A percentile compares a stretch with the other conserved stretches of the same genome.
Evolutionary conservation across 2,888 invertebrate species (phyloP).

Genomic region (Alcis repandata): DNA sequence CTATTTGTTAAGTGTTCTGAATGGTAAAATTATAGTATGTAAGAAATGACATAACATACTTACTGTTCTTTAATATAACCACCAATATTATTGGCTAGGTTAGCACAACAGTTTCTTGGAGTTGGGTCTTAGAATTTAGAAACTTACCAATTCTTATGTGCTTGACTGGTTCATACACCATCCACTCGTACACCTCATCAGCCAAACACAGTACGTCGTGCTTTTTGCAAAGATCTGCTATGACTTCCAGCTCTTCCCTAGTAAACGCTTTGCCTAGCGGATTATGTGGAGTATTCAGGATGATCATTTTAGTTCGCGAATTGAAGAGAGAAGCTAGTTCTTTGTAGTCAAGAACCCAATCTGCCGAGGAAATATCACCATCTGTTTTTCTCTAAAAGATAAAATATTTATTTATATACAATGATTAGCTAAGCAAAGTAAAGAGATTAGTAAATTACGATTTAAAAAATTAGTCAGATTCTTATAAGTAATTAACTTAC

Average conservation of each 20-base stretch:
- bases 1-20: background rate
- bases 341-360: slow-evolving; percentile 95
- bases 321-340: slow-evolving; percentile 94
- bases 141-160: slow-evolving; percentile 95
- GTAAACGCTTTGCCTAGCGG: slow-evolving; percentile 96
- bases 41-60: too few relatives aligned
- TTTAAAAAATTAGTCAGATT: too few relatives aligned
- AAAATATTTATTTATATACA: background rate
- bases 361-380: slow-evolving; percentile 89
- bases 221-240: slow-evolving; percentile 96
- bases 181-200: slow-evolving; percentile 99
- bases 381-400: slow-evolving; percentile 67
- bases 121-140: background rate
- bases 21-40: background rate
- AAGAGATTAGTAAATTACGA: too few relatives aligned
- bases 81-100: background rate
- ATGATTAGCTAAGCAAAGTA: too few relatives aligned
- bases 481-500: slow-evolving; percentile 78
- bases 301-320: slow-evolving; percentile 95
- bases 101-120: background rate
- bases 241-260: slow-evolving; percentile 89
- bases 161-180: slow-evolving; percentile 93
- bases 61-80: too few relatives aligned
- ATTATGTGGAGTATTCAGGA: slow-evolving; percentile 99
- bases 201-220: slow-evolving; percentile 96